phyloP scores from a whole-genome alignment of 2,113 vertebrate species.

The Ictalurus furcatus region DNA sequence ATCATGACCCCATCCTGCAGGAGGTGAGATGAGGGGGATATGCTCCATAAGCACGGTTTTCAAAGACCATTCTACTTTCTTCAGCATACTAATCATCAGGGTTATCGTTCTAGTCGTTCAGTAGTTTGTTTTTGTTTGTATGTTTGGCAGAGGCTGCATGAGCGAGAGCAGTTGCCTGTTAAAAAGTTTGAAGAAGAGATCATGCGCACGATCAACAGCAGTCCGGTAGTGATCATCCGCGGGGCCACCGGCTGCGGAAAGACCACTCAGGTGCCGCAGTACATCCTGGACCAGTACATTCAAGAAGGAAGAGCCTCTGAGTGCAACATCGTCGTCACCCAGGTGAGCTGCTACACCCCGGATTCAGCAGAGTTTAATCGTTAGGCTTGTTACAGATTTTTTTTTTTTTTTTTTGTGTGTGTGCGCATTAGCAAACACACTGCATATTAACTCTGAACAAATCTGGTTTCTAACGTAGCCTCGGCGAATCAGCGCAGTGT shows the following conservation, averaged over 20 bases:
- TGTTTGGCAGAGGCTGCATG: slow-evolving; percentile 74
- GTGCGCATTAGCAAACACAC: neutral
- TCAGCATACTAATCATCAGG: neutral
- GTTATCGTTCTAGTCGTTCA: neutral
- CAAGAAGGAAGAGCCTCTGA: slow-evolving; percentile 76
- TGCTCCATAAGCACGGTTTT: neutral
- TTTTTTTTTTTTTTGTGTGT: too few species aligned
- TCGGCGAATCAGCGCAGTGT: slow-evolving; percentile 91
- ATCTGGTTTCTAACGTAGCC: slow-evolving; percentile 72
- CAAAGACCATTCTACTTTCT: neutral
- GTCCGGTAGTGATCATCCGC: slow-evolving; percentile 88
- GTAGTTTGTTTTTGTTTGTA: neutral
- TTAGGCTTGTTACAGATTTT: neutral
- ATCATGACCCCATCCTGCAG: slow-evolving; percentile 81
- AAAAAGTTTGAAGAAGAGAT: slow-evolving; percentile 89
- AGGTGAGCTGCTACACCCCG: slow-evolving; percentile 72
- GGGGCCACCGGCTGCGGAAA: slow-evolving; percentile 97
- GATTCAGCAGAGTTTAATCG: neutral
- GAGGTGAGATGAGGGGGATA: slow-evolving; percentile 64
- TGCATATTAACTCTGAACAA: neutral
- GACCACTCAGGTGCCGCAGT: slow-evolving; percentile 97
- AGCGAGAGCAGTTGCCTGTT: slow-evolving; percentile 83
- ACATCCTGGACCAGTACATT: slow-evolving; percentile 88
- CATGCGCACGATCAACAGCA: slow-evolving; percentile 73
- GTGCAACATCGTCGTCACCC: slow-evolving; percentile 95